These are phyloP conservation scores for Sarcophaga rosellei DNA, from an alignment of 2,888 invertebrate genomes.

Conservation along the genomic window DNA sequence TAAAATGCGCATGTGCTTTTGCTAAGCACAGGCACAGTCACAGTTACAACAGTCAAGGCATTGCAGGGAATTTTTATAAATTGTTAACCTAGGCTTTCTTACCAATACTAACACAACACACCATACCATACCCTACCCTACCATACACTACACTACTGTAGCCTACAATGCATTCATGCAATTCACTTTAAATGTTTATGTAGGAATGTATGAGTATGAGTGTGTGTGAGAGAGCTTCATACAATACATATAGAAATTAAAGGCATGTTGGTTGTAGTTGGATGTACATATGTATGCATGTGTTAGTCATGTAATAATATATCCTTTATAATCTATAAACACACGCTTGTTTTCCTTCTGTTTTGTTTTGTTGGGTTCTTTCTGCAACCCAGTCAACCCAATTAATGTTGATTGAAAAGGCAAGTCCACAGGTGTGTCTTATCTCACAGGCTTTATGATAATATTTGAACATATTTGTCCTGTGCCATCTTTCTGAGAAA, in stretches of 20 bases:
- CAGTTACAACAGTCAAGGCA: background rate
- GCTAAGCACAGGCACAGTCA: background rate
- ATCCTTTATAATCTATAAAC: background rate
- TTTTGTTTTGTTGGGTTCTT: background rate
- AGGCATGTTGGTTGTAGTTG: too few species aligned
- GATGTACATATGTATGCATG: too few species aligned
- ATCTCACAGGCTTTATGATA: too few species aligned
- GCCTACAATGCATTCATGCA: too few species aligned
- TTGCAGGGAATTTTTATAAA: slow-evolving; percentile 59
- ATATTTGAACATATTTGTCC: too few species aligned
- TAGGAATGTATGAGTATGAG: background rate
- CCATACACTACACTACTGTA: background rate
- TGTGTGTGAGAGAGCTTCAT: background rate
- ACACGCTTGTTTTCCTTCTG: background rate
- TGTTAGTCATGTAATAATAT: background rate
- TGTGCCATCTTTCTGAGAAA: too few species aligned
- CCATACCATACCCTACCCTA: too few species aligned
- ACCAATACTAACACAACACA: slow-evolving; percentile 14
- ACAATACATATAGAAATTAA: background rate
- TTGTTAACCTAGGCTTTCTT: slow-evolving; percentile 65
- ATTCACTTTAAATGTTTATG: too few species aligned
- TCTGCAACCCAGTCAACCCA: background rate
- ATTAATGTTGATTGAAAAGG: background rate
- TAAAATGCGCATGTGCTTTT: slow-evolving; percentile 57
- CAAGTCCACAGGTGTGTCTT: too few species aligned